Evolutionary conservation across 2,888 invertebrate genomes (phyloP).

Genomic region (Epicampocera succincta): DNA sequence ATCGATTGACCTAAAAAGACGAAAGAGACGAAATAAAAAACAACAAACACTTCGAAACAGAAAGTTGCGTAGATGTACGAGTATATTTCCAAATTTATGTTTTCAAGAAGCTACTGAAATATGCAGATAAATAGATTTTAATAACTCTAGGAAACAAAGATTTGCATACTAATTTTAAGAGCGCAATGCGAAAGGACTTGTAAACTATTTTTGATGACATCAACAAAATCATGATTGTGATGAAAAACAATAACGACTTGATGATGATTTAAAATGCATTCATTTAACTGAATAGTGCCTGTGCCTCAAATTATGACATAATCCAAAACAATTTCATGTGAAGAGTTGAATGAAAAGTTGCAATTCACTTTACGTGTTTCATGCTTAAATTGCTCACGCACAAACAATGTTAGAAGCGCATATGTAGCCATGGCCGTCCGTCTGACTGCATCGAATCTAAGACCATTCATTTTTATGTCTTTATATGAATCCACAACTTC

Average conservation of each 20-base stretch:
- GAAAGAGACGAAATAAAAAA: too few relatives aligned
- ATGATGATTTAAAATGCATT: slow-evolving; percentile 22
- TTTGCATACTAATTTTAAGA: too few relatives aligned
- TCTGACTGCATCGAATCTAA: slow-evolving; percentile 8
- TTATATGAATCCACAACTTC: neutral
- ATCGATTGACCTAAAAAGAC: too few relatives aligned
- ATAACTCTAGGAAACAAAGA: too few relatives aligned
- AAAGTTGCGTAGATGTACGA: too few relatives aligned
- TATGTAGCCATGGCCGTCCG: neutral
- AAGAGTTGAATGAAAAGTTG: slow-evolving; percentile 56
- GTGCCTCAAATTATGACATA: slow-evolving; percentile 59
- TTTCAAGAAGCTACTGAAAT: too few relatives aligned
- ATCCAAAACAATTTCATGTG: slow-evolving; percentile 54
- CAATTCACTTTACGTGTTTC: slow-evolving; percentile 34
- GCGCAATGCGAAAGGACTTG: slow-evolving; percentile 2
- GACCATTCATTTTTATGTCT: slow-evolving; percentile 26
- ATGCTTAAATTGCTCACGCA: slow-evolving; percentile 25
- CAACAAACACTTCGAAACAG: too few relatives aligned
- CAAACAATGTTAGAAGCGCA: neutral
- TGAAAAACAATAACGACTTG: slow-evolving; percentile 7
- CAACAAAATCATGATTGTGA: neutral
- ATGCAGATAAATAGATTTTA: too few relatives aligned
- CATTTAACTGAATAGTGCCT: slow-evolving; percentile 20
- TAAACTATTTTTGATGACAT: slow-evolving; percentile 2
- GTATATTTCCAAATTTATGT: too few relatives aligned